These are phyloP conservation scores for Myocastor coypus DNA, from an alignment of 2,113 vertebrate genomes.

Conservation along the genomic window DNA sequence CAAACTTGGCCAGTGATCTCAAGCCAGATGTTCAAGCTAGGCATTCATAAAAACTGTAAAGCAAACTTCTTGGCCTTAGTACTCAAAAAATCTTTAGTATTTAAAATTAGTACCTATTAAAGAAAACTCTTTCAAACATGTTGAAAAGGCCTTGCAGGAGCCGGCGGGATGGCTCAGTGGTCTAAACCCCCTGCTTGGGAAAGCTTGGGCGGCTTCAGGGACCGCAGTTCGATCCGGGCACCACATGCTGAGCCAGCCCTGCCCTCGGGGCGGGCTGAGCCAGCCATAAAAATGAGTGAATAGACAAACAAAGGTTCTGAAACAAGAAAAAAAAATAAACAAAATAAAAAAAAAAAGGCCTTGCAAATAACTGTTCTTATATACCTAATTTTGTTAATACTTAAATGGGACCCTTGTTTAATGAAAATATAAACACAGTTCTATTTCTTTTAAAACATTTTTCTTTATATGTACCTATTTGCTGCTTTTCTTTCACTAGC, in stretches of 20 bases:
- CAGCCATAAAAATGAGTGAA: no score
- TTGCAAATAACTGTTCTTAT: not conserved
- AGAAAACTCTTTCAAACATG: not conserved
- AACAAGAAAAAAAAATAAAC: no score
- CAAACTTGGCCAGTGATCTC: not conserved
- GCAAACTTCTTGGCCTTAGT: not conserved
- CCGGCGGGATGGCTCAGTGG: no score
- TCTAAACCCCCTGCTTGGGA: no score
- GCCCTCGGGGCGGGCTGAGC: no score
- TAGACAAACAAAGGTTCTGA: no score
- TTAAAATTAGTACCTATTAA: not conserved
- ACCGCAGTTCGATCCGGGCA: no score
- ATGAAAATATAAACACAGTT: constrained; percentile 39
- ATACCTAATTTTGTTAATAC: constrained; percentile 10
- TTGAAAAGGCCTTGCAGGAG: no score
- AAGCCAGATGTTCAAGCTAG: not conserved
- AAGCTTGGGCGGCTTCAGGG: no score
- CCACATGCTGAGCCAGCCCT: no score
- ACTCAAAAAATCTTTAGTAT: constrained; percentile 17
- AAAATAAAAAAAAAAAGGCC: constrained; percentile 46
- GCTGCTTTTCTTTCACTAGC: not conserved
- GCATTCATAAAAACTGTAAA: constrained; percentile 50
- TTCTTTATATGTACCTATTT: not conserved
- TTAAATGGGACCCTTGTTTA: not conserved
- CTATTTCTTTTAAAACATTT: constrained; percentile 20